Conservation (phyloP, 2,888 invertebrate genomes). For the Nasonia oneida region DNA sequence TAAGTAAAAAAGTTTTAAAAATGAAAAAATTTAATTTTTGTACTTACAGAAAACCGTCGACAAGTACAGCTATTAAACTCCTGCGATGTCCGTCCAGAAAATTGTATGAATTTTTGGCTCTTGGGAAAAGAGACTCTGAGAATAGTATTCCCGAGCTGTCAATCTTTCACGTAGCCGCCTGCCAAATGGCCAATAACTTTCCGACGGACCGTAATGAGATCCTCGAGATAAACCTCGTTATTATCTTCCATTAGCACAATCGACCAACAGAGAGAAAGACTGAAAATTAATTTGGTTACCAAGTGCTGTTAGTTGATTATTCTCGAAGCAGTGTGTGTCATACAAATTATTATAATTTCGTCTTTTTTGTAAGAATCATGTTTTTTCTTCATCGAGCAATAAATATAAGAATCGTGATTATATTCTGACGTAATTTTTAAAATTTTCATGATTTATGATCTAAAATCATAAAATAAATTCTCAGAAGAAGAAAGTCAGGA, state of each 20-base stretch:
- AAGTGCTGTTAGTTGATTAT: not conserved
- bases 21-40: too few relatives aligned
- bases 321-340: too few relatives aligned
- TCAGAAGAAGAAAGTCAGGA: slow-evolving; percentile 12
- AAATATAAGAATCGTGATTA: too few relatives aligned
- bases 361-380: too few relatives aligned
- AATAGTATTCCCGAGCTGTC: slow-evolving; percentile 70
- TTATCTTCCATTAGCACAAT: slow-evolving; percentile 75
- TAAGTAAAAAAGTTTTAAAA: too few relatives aligned
- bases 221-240: slow-evolving; percentile 73
- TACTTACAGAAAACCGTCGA: too few relatives aligned
- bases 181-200: slow-evolving; percentile 75
- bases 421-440: too few relatives aligned
- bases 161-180: slow-evolving; percentile 64
- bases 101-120: slow-evolving; percentile 21
- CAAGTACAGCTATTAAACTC: too few relatives aligned
- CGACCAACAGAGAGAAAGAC: slow-evolving; percentile 53
- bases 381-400: too few relatives aligned
- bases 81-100: slow-evolving; percentile 8
- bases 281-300: slow-evolving; percentile 45
- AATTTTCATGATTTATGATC: too few relatives aligned
- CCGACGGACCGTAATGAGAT: slow-evolving; percentile 72
- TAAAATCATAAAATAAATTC: not conserved
- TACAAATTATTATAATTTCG: too few relatives aligned
- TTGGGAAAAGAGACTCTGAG: slow-evolving; percentile 40